phyloP scores from a whole-genome alignment of 2,888 invertebrate genomes.

The Onthophagus sagittarius region DNA sequence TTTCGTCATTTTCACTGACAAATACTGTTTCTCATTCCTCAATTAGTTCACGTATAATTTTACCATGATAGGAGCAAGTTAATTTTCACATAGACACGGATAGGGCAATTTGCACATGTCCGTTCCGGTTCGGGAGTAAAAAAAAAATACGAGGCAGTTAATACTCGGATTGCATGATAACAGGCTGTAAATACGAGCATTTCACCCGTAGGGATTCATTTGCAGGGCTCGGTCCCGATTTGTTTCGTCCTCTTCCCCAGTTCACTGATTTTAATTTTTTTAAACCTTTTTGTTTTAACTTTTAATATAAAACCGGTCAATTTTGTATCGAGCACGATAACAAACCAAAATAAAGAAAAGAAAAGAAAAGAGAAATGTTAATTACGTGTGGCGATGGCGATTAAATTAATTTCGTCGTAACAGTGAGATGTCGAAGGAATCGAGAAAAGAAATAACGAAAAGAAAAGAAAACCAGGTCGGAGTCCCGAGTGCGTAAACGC shows the following conservation, averaged over 20 bases:
- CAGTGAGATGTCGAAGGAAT: neutral
- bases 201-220: neutral
- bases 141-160: neutral
- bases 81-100: neutral
- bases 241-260: neutral
- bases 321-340: no score
- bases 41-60: neutral
- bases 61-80: neutral
- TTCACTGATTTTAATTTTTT: neutral
- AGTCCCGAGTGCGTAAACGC: neutral
- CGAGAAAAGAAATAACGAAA: neutral
- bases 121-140: neutral
- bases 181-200: neutral
- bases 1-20: no score
- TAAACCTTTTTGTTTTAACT: neutral
- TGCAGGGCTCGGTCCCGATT: neutral
- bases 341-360: no score
- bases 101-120: neutral
- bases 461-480: neutral
- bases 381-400: neutral
- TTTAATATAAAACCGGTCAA: no score
- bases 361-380: neutral
- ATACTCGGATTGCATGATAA: neutral
- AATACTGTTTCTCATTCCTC: neutral
- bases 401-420: neutral